Conservation (phyloP, 2,797 vertebrate genomes). For the Protosalanx chinensis region DNA sequence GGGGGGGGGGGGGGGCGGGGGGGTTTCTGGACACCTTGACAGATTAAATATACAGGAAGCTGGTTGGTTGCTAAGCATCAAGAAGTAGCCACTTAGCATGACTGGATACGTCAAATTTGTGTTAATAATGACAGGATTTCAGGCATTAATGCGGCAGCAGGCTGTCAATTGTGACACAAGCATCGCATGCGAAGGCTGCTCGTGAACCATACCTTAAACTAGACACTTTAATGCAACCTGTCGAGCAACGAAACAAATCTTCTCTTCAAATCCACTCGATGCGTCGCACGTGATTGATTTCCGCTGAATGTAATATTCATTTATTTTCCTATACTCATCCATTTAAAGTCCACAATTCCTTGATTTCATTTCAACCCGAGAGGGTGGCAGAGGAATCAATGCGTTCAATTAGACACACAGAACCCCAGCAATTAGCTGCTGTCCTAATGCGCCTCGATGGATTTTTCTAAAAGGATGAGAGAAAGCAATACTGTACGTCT, state of each 20-base stretch:
- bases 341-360: slow-evolving; percentile 62
- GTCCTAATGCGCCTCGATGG: slow-evolving; percentile 68
- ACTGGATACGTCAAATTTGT: no score
- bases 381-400: slow-evolving; percentile 64
- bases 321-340: slow-evolving; percentile 41
- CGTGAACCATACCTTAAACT: background rate
- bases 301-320: background rate
- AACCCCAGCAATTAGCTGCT: slow-evolving; percentile 62
- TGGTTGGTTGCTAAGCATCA: no score
- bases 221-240: background rate
- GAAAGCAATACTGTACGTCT: slow-evolving; percentile 63
- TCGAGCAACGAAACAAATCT: background rate
- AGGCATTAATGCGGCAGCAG: background rate
- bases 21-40: no score
- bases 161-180: no score
- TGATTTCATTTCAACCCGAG: slow-evolving; percentile 64
- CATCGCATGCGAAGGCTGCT: no score
- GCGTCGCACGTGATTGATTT: background rate
- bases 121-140: no score
- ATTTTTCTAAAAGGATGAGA: slow-evolving; percentile 62
- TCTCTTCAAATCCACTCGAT: slow-evolving; percentile 1
- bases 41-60: no score
- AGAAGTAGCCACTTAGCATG: no score
- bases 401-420: slow-evolving; percentile 69
- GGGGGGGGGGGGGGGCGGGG: no score